phyloP scores from a whole-genome alignment of 2,888 invertebrate genomes.

The Hedychridium roseum region DNA sequence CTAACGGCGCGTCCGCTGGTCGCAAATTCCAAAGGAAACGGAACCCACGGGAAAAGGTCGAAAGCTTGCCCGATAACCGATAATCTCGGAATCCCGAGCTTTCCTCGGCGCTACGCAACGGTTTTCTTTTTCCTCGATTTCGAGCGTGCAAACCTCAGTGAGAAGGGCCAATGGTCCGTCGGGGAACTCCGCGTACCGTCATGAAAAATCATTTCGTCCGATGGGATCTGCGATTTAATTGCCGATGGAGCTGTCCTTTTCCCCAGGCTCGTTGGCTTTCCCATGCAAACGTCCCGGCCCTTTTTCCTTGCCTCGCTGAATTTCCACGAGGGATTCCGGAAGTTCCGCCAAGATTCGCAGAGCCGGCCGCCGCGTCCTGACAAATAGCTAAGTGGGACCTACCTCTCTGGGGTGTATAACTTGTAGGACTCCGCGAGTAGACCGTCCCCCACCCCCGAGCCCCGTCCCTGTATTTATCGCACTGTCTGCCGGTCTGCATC shows the following conservation, averaged over 20 bases:
- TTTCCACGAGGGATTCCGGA: constrained; percentile 19
- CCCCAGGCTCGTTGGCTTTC: no score
- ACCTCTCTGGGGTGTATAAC: constrained; percentile 34
- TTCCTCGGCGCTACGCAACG: background rate
- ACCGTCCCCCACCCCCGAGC: constrained; percentile 12
- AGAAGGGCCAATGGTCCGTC: background rate
- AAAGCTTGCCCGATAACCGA: no score
- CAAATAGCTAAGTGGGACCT: constrained; percentile 49
- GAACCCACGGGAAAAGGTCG: no score
- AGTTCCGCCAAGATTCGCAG: constrained; percentile 43
- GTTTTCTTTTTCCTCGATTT: constrained; percentile 7
- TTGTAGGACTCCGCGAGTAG: constrained; percentile 21
- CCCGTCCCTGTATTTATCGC: constrained; percentile 5
- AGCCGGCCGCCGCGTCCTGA: no score
- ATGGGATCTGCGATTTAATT: no score
- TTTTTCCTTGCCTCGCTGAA: constrained; percentile 19
- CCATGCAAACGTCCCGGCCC: no score
- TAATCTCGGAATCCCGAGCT: background rate
- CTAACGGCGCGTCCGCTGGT: no score
- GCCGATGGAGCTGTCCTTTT: no score
- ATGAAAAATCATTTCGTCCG: no score
- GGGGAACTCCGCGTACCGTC: no score
- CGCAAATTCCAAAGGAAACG: background rate
- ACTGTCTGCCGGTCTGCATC: constrained; percentile 8
- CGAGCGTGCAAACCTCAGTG: background rate